Percentiles rank a stretch among this genome's conserved stretches.
phyloP scores from a whole-genome alignment of 1,140 invertebrate genomes.

The Drosophila erecta region DNA sequence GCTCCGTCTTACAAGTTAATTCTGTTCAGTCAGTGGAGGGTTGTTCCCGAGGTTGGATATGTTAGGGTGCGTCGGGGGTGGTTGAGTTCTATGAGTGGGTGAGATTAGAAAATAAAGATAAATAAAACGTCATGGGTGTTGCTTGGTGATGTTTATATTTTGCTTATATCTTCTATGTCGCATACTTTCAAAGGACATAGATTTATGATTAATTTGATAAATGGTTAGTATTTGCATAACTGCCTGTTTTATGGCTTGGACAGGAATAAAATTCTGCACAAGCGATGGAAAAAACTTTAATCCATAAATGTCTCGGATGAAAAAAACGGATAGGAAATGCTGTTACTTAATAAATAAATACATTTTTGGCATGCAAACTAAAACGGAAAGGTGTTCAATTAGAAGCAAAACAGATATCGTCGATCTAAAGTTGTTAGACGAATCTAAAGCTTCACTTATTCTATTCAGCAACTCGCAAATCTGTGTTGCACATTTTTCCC shows the following conservation, averaged over 20 bases:
- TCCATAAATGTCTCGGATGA: not conserved
- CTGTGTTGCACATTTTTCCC: not conserved
- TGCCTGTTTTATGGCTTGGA: not conserved
- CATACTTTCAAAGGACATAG: conserved; percentile 29
- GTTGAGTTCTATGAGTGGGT: conserved; percentile 13
- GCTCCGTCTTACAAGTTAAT: conserved; percentile 13
- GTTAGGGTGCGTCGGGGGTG: conserved; percentile 5
- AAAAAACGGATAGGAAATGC: too few relatives aligned
- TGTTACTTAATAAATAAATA: not conserved
- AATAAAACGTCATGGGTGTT: conserved; percentile 15
- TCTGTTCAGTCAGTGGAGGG: conserved; percentile 17
- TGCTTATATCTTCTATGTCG: conserved; percentile 1
- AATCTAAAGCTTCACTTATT: conserved; percentile 7
- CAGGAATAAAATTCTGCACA: not conserved
- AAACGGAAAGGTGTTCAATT: too few relatives aligned
- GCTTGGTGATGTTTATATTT: conserved; percentile 9
- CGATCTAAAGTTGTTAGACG: conserved; percentile 4
- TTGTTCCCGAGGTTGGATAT: conserved; percentile 17
- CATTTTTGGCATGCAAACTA: not conserved
- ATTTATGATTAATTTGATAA: conserved; percentile 25
- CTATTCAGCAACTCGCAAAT: conserved; percentile 15
- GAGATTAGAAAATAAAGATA: conserved; percentile 54
- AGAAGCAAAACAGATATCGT: not conserved
- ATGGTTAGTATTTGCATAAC: conserved; percentile 19
- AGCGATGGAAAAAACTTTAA: not conserved